Evolutionary conservation across 2,888 invertebrate species (phyloP), one percentile per base, ranked within the genome.

Genomic region (Pelosia muscerda): DNA sequence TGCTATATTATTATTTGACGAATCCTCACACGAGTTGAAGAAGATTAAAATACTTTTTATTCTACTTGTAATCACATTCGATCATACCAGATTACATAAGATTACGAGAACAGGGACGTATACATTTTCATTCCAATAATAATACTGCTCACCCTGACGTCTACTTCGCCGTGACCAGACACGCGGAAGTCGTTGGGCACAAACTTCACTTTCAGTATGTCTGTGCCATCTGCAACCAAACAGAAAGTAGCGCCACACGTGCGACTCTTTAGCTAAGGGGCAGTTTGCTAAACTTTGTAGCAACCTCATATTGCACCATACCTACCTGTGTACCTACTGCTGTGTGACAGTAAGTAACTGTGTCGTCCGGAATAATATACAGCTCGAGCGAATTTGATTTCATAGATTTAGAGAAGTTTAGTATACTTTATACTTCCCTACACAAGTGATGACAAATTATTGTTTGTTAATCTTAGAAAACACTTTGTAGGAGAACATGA

Each of bases 181-280:
- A 92, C 74, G 0, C 79, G 76, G 42, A 89, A 78, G 25, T 88
- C 82, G 19, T 86, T 87, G 0, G 92, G 92, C 0, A 73, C 68
- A 71, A 93, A 90, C 22, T 72, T 81, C 10, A 89, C 84, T 34
- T 77, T 84, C 34, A 92, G 71, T 0, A 73, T 10, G 3, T 87
- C 84, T 26, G 84, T 84, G 23, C 79, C 80, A 61, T 88, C 91
- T 92, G 86, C n/a, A 81, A 84, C 63, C 49, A 69, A 60, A 34
- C 10, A 53, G 0, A 11, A 49, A 23, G 22, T 22, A 23, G 23
- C 23, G 8, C 23, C 3, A 23, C 11, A 2, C 11, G 23, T 11
- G 15, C 15, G 38, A 15, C 15, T 15, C 38, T 2, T 3, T 1
- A 15, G 4, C 15, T 2, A 3, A 38, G 38, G 0, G 15, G 13